Conservation (phyloP, 2,888 invertebrate species). For the Desoria tigrina region DNA sequence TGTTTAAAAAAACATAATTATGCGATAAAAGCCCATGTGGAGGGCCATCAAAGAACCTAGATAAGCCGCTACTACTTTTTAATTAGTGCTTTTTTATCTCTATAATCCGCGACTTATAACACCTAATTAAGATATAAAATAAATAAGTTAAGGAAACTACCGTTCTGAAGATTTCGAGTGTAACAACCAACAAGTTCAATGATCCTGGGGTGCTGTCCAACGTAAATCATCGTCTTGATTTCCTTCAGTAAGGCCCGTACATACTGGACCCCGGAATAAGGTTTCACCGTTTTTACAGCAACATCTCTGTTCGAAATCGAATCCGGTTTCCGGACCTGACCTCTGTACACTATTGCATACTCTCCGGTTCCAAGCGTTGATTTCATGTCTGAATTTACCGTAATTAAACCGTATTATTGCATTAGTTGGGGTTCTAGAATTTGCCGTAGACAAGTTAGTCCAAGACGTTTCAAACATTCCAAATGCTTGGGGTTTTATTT, state of each 20-base stretch:
- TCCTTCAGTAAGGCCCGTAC: conserved; percentile 28
- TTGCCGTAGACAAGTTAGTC: too few species aligned
- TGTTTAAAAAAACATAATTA: too few species aligned
- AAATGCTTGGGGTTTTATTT: too few species aligned
- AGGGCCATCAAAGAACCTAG: background rate
- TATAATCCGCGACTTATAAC: too few species aligned
- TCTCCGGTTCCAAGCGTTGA: conserved; percentile 23
- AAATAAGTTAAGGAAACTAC: too few species aligned
- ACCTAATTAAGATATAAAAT: too few species aligned
- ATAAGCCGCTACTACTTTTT: background rate
- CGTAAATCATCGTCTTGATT: too few species aligned
- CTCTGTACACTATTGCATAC: conserved; percentile 34
- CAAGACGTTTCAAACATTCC: too few species aligned
- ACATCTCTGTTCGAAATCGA: too few species aligned
- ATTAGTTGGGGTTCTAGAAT: too few species aligned
- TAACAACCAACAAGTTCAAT: conserved; percentile 30
- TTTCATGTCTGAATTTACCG: conserved; percentile 24
- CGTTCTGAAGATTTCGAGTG: conserved; percentile 28
- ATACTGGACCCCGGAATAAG: conserved; percentile 5
- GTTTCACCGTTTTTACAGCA: conserved; percentile 32
- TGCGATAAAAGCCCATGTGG: background rate
- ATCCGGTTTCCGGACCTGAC: conserved; percentile 2
- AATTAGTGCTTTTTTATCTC: too few species aligned
- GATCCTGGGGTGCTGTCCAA: conserved; percentile 22
- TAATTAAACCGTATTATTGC: too few species aligned